Evolutionary conservation across 2,113 vertebrate species (phyloP).

Genomic region (Paracanthobrama guichenoti): DNA sequence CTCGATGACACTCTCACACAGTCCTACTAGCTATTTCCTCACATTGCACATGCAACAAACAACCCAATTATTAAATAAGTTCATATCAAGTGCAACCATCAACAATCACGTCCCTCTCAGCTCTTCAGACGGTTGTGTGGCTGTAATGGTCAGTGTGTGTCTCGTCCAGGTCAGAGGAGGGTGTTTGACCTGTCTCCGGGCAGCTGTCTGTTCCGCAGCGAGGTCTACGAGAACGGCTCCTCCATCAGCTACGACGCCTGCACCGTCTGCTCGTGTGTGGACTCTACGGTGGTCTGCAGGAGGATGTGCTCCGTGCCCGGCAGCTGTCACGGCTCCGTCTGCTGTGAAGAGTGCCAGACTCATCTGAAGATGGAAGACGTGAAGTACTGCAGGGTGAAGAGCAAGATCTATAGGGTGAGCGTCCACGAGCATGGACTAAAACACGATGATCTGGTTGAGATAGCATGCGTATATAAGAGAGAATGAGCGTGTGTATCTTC

Average conservation of each 20-base stretch:
- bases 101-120: too few relatives aligned
- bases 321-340: constrained; percentile 75
- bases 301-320: constrained; percentile 82
- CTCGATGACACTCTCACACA: neutral
- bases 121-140: too few relatives aligned
- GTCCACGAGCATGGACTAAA: too few relatives aligned
- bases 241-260: constrained; percentile 89
- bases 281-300: constrained; percentile 92
- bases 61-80: too few relatives aligned
- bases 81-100: too few relatives aligned
- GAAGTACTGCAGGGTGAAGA: constrained; percentile 90
- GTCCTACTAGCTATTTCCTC: too few relatives aligned
- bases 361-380: constrained; percentile 82
- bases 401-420: constrained; percentile 91
- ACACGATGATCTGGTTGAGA: neutral
- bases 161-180: constrained; percentile 88
- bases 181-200: constrained; percentile 94
- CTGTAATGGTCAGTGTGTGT: too few relatives aligned
- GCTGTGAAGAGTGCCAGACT: constrained; percentile 88
- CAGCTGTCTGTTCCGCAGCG: constrained; percentile 94
- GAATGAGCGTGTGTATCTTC: neutral
- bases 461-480: neutral
- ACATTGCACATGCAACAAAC: too few relatives aligned
- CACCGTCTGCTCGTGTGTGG: constrained; percentile 90
- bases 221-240: constrained; percentile 90